These are phyloP conservation scores for Pipistrellus kuhlii DNA, from an alignment of 2,797 vertebrate genomes.

Conservation along the genomic window DNA sequence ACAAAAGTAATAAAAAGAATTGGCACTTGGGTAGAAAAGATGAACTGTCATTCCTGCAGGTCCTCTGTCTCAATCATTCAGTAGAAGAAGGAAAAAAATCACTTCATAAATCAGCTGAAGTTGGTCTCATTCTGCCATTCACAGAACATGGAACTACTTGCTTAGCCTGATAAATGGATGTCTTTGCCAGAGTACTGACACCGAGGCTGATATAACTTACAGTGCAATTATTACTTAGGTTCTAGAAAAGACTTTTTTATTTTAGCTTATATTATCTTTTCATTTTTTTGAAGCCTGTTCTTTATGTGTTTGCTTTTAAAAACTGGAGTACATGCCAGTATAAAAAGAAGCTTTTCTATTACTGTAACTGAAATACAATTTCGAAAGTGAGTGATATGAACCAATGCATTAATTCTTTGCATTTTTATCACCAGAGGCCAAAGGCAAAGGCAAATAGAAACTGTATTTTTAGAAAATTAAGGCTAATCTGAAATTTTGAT, in stretches of 20 bases:
- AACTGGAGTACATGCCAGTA: constrained; percentile 62
- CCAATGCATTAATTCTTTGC: constrained; percentile 78
- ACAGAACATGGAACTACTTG: constrained; percentile 61
- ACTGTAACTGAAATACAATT: constrained; percentile 74
- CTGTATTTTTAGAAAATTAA: constrained; percentile 82
- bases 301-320: constrained; percentile 75
- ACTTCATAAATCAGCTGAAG: constrained; percentile 57
- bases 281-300: constrained; percentile 51
- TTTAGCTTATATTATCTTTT: constrained; percentile 76
- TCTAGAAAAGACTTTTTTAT: constrained; percentile 77
- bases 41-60: constrained; percentile 48
- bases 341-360: constrained; percentile 18
- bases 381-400: constrained; percentile 66
- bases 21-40: constrained; percentile 75
- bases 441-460: constrained; percentile 78
- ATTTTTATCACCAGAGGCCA: constrained; percentile 72
- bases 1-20: constrained; percentile 79
- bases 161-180: constrained; percentile 58
- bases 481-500: constrained; percentile 71
- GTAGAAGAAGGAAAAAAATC: constrained; percentile 64
- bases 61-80: constrained; percentile 76
- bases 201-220: constrained; percentile 56
- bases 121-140: constrained; percentile 67
- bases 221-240: constrained; percentile 75
- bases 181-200: constrained; percentile 57